Evolutionary conservation across 2,113 vertebrate genomes (phyloP).

Genomic region (Silurus glanis): DNA sequence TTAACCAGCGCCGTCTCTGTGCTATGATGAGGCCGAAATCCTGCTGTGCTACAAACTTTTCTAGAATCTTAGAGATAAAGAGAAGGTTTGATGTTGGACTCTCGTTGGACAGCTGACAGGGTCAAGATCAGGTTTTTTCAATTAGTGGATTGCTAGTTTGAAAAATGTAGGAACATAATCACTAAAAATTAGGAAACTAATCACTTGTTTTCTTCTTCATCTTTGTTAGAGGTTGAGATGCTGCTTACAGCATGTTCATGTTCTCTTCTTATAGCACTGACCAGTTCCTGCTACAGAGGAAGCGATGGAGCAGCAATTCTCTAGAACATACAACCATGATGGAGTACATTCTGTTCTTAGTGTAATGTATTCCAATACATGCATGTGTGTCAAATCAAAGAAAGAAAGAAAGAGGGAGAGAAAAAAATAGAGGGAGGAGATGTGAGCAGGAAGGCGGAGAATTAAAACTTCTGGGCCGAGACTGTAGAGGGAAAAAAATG

Average conservation of each 20-base stretch:
- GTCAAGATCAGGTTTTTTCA: too few species aligned
- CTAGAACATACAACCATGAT: background rate
- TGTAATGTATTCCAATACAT: background rate
- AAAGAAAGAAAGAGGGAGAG: conserved; percentile 51
- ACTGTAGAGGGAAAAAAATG: background rate
- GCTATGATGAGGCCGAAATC: too few species aligned
- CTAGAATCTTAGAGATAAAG: too few species aligned
- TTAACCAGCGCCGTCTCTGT: too few species aligned
- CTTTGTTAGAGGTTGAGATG: background rate
- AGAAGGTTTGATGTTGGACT: too few species aligned
- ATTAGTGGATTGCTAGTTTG: too few species aligned
- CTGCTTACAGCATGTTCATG: background rate
- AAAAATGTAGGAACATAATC: too few species aligned
- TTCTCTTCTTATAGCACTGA: background rate
- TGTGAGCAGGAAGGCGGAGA: conserved; percentile 8
- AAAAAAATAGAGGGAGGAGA: conserved; percentile 38
- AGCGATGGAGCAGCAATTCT: background rate
- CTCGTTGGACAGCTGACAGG: too few species aligned
- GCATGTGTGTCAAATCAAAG: background rate
- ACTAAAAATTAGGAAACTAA: background rate
- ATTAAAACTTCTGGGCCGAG: conserved; percentile 34
- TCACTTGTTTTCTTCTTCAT: background rate
- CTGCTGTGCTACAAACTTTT: too few species aligned
- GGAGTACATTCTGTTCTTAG: background rate
- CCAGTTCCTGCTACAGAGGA: background rate